A percentile compares a stretch with the other conserved stretches of the same genome.
Conservation (phyloP, 2,113 vertebrate species). For the Lepus europaeus region DNA sequence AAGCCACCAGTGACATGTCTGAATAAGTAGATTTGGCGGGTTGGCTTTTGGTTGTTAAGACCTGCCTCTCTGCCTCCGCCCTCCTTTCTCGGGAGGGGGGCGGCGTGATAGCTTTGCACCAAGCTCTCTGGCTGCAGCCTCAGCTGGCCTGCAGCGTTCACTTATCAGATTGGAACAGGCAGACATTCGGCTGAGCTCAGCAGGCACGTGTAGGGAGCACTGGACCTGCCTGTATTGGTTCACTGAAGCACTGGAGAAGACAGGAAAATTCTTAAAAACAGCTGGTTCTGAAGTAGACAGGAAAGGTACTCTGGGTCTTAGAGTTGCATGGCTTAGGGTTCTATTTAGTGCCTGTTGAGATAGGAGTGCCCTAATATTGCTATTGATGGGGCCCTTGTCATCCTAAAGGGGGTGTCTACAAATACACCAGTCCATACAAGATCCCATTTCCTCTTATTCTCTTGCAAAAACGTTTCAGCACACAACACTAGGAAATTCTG, state of each 20-base stretch:
- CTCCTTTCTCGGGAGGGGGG: slow-evolving; percentile 48
- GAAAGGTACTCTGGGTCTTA: slow-evolving; percentile 29
- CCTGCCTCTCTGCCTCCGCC: slow-evolving; percentile 80
- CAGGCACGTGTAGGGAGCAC: slow-evolving; percentile 37
- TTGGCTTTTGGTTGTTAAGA: slow-evolving; percentile 85
- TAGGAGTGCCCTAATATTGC: slow-evolving; percentile 66
- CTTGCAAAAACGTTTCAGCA: slow-evolving; percentile 27
- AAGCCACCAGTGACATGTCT: slow-evolving; percentile 87
- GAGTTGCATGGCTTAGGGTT: slow-evolving; percentile 13
- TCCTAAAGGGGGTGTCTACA: slow-evolving; percentile 70
- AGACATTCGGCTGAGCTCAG: slow-evolving; percentile 51
- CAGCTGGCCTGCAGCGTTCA: slow-evolving; percentile 66
- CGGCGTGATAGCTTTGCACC: slow-evolving; percentile 27
- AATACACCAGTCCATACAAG: slow-evolving; percentile 67
- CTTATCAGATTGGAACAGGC: slow-evolving; percentile 53
- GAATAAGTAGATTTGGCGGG: slow-evolving; percentile 88
- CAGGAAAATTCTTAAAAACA: slow-evolving; percentile 40
- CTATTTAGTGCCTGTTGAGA: neutral
- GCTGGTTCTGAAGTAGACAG: slow-evolving; percentile 43
- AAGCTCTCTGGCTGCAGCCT: slow-evolving; percentile 68
- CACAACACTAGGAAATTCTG: slow-evolving; percentile 61
- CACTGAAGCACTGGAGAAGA: neutral
- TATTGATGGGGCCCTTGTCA: slow-evolving; percentile 69
- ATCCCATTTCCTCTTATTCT: slow-evolving; percentile 69
- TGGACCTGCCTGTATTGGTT: neutral